Conservation (phyloP, 2,888 invertebrate genomes). For the Dioctria rufipes region DNA sequence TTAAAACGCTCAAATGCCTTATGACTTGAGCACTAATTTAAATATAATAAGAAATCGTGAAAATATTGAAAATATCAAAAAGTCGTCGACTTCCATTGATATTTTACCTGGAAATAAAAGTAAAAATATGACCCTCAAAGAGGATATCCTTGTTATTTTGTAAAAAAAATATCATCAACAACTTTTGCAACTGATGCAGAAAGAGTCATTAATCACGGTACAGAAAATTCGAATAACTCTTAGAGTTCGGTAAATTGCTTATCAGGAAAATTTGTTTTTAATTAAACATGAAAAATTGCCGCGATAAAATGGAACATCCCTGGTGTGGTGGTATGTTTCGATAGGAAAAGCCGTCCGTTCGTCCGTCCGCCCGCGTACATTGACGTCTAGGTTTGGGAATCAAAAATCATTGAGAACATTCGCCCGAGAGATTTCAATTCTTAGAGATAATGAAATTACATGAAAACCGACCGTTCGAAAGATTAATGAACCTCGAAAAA, state of each 20-base stretch:
- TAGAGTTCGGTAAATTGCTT: slow-evolving; percentile 46
- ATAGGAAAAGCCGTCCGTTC: too few species aligned
- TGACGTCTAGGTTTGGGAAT: background rate
- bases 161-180: slow-evolving; percentile 16
- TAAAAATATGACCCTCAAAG: background rate
- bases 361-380: too few species aligned
- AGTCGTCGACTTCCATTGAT: background rate
- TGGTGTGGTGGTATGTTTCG: too few species aligned
- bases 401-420: slow-evolving; percentile 8
- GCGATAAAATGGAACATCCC: background rate
- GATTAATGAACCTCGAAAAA: slow-evolving; percentile 20
- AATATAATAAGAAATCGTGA: background rate
- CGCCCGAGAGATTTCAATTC: slow-evolving; percentile 16
- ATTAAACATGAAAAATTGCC: slow-evolving; percentile 57
- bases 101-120: background rate
- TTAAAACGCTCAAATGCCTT: slow-evolving; percentile 28
- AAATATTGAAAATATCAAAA: background rate
- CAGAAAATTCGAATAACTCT: slow-evolving; percentile 16
- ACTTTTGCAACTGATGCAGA: background rate
- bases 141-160: background rate
- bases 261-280: slow-evolving; percentile 53
- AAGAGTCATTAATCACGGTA: slow-evolving; percentile 18
- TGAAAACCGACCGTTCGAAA: background rate
- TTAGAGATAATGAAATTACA: slow-evolving; percentile 51
- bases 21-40: background rate